Evolutionary conservation across 2,113 vertebrate species (phyloP).

Genomic region (Corvus hawaiiensis): DNA sequence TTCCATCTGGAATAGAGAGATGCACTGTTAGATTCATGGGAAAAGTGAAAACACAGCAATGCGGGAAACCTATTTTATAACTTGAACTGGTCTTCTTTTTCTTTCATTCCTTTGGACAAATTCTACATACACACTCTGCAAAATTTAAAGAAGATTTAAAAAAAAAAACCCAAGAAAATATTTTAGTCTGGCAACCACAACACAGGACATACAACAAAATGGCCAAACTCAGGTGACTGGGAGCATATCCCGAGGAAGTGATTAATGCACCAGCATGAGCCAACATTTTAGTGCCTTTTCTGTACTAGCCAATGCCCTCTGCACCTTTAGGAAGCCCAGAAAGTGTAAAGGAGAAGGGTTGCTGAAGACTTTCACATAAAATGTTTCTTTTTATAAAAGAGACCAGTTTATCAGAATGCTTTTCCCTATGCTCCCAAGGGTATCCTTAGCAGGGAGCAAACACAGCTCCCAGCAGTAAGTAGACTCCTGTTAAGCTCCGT

Average conservation of each 20-base stretch:
- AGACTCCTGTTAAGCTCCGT: constrained; percentile 5
- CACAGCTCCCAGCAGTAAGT: constrained; percentile 2
- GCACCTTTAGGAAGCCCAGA: background rate
- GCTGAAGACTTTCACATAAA: background rate
- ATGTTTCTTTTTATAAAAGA: background rate
- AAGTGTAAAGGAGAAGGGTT: background rate
- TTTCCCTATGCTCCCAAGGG: background rate
- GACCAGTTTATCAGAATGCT: background rate
- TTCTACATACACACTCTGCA: background rate
- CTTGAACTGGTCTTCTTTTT: background rate
- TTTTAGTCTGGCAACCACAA: background rate
- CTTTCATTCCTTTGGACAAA: background rate
- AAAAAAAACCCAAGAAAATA: background rate
- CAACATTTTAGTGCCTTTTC: background rate
- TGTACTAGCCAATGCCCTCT: background rate
- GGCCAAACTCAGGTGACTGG: background rate
- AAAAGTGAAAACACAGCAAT: background rate
- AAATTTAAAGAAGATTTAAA: background rate
- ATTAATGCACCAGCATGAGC: background rate
- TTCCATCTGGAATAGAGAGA: background rate
- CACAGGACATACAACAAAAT: background rate
- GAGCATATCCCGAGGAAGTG: background rate
- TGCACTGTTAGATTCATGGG: background rate
- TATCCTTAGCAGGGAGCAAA: constrained; percentile 2
- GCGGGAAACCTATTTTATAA: background rate